phyloP scores from a whole-genome alignment of 1,140 invertebrate species.

The Ylistrum balloti region DNA sequence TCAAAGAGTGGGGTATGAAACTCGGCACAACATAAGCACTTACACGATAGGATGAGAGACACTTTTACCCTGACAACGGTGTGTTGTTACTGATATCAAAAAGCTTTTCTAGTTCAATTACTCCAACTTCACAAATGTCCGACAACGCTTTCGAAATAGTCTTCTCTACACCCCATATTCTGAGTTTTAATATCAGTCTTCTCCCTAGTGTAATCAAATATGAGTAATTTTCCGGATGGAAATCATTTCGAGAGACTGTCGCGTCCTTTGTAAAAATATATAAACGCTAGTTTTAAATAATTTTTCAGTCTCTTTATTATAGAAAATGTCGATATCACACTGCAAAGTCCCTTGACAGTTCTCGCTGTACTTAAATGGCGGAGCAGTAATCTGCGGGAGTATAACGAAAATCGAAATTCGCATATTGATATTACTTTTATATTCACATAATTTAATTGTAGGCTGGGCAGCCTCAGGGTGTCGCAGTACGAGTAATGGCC shows the following conservation, averaged over 20 bases:
- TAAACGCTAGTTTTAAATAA: conserved; percentile 33
- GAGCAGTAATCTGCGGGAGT: not conserved
- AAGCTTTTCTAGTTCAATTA: conserved; percentile 24
- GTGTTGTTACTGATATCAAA: conserved; percentile 16
- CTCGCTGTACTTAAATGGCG: conserved; percentile 9
- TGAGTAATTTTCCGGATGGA: conserved; percentile 38
- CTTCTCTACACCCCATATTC: conserved; percentile 21
- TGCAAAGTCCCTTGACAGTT: not conserved
- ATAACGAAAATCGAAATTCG: conserved; percentile 49
- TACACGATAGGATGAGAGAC: not conserved
- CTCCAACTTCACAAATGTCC: conserved; percentile 32
- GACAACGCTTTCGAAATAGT: conserved; percentile 6
- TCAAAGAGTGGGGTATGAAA: not conserved
- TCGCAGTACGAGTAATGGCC: conserved; percentile 50
- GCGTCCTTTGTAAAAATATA: conserved; percentile 25
- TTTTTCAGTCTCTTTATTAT: conserved; percentile 40
- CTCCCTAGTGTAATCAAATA: conserved; percentile 8
- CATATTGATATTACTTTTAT: conserved; percentile 75
- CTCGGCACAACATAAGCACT: not conserved
- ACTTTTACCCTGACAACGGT: not conserved
- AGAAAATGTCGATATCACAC: conserved; percentile 19
- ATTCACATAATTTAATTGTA: conserved; percentile 69
- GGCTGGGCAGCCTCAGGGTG: conserved; percentile 44
- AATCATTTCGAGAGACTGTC: conserved; percentile 23
- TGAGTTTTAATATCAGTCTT: not conserved